Evolutionary conservation across 2,888 invertebrate genomes (phyloP), one percentile per base, ranked within the genome.

Genomic region (Pristionchus entomophagus): DNA sequence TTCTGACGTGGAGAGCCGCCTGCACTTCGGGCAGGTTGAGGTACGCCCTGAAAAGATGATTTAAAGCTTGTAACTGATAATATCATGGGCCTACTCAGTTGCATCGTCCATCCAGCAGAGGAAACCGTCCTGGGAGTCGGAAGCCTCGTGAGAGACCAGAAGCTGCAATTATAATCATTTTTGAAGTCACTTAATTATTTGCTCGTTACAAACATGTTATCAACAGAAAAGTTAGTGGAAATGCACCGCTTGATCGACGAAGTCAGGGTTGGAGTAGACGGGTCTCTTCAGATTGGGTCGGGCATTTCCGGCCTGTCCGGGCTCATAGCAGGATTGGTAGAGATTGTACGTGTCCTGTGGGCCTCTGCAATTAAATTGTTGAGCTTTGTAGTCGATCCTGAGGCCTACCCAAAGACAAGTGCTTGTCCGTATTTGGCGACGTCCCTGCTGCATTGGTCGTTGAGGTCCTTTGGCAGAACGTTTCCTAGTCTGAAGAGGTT

Each of bases 281-380:
- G 83, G 83, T 22, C 38, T 65, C 83, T 84, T 84, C 49, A 84
- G 49, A 49, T 84, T 84, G 19, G 83, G 83, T 0, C 83, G 41
- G 6, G 32, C 2, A 26, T 84, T 84, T 0, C 83, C 83, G 0
- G 49, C 83, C 32, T 84, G 83, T 45, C 77, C 83, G 26, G 77
- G 86, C 51, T 87, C 85, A 65, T 90, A 89, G 86, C 90, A 89
- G 22, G 89, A 88, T 62, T 90, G 88, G 81, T 88, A 89, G 53
- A 88, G 88, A 85, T 90, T 89, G 85, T 89, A 89, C 26, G 88
- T 88, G 45, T 88, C 88, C 62, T 88, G 83, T 19, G 45, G 65
- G 32, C 49, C 62, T 2, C 83, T 84, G 49, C 12, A 41, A 62
- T 2, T n/a, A 35, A 6, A 14, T 2, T 41, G 45, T 19, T 77